Evolutionary conservation across 2,888 invertebrate species (phyloP).

Genomic region (Cerceris ruficornis): DNA sequence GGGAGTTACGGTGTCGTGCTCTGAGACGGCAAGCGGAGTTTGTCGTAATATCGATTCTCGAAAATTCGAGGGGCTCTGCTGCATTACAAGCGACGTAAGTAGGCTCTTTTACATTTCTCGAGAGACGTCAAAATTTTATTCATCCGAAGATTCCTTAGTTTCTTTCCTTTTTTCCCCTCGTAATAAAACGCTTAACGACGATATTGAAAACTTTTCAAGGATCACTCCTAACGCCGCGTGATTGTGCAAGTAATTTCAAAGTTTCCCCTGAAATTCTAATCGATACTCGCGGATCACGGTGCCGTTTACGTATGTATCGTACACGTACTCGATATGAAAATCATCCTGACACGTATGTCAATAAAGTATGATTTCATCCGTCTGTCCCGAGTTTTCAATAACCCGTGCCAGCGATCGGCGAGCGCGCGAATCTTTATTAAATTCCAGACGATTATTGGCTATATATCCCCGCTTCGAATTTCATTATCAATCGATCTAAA

Average conservation of each 20-base stretch:
- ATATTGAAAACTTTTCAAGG: neutral
- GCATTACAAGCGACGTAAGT: neutral
- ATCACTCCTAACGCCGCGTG: neutral
- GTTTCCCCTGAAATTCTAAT: too few species aligned
- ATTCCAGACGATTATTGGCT: neutral
- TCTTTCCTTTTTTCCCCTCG: too few species aligned
- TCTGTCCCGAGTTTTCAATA: neutral
- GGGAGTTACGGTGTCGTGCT: slow-evolving; percentile 69
- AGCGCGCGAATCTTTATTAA: neutral
- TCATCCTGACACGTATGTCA: slow-evolving; percentile 4
- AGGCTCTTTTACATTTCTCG: neutral
- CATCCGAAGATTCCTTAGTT: too few species aligned
- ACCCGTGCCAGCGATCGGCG: neutral
- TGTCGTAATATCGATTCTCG: slow-evolving; percentile 67
- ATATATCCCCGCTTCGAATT: neutral
- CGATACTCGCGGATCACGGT: neutral
- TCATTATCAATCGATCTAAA: neutral
- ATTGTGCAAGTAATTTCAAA: neutral
- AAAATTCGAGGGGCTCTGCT: slow-evolving; percentile 47
- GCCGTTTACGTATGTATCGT: neutral
- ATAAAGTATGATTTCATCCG: slow-evolving; percentile 7
- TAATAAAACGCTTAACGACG: neutral
- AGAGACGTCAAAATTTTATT: neutral
- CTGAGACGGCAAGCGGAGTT: slow-evolving; percentile 59
- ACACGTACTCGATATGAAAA: slow-evolving; percentile 4